A percentile compares a stretch with the other conserved stretches of the same genome.
These are phyloP conservation scores for Synanthedon tipuliformis DNA, from an alignment of 2,888 invertebrate genomes.

Conservation along the genomic window DNA sequence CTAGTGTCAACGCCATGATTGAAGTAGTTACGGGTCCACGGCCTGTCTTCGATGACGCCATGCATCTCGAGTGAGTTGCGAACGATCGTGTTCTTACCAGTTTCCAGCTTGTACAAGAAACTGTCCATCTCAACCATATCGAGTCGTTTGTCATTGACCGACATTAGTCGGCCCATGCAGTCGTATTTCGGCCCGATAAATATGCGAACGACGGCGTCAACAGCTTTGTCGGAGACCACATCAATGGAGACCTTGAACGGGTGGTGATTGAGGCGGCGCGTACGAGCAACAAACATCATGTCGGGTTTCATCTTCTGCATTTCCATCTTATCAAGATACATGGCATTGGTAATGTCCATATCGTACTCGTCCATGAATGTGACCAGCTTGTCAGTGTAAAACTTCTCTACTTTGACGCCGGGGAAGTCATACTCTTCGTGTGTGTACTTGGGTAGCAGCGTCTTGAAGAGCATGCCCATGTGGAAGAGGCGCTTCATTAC, in stretches of 20 bases:
- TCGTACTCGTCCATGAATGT: constrained; percentile 80
- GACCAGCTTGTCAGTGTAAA: constrained; percentile 73
- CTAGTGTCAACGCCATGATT: constrained; percentile 23
- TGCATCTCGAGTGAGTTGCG: constrained; percentile 77
- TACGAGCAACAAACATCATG: constrained; percentile 64
- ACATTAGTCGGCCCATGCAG: constrained; percentile 69
- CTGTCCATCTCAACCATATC: constrained; percentile 62
- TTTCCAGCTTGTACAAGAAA: constrained; percentile 72
- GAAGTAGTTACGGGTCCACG: constrained; percentile 41
- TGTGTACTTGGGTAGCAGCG: constrained; percentile 70
- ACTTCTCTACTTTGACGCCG: constrained; percentile 72
- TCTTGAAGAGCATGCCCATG: constrained; percentile 71
- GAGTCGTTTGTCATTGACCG: constrained; percentile 50
- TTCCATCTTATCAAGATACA: constrained; percentile 61
- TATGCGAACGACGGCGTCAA: constrained; percentile 73
- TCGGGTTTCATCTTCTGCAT: constrained; percentile 60
- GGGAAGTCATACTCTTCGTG: constrained; percentile 71
- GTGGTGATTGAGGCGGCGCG: constrained; percentile 75
- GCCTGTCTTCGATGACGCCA: constrained; percentile 72
- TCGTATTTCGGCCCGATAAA: constrained; percentile 80
- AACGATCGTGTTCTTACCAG: constrained; percentile 76
- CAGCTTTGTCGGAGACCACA: constrained; percentile 67
- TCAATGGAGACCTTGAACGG: constrained; percentile 72
- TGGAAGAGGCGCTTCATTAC: constrained; percentile 73
- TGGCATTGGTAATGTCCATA: constrained; percentile 73